These are phyloP conservation scores for Mythimna loreyi DNA, from an alignment of 2,888 invertebrate genomes.

Conservation along the genomic window DNA sequence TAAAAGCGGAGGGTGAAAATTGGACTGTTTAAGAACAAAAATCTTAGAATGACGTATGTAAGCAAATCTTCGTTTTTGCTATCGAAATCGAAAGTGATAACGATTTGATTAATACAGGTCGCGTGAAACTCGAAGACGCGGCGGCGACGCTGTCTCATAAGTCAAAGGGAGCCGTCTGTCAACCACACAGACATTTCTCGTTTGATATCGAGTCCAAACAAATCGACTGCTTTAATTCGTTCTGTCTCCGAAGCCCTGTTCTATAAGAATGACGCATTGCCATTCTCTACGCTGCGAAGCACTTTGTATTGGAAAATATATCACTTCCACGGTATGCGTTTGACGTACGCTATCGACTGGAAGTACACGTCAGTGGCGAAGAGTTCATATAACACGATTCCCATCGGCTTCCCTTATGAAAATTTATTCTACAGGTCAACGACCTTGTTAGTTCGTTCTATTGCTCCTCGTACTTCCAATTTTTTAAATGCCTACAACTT, in stretches of 20 bases:
- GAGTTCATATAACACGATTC: too few relatives aligned
- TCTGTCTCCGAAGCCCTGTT: slow-evolving; percentile 47
- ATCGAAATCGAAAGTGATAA: slow-evolving; percentile 25
- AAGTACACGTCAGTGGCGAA: too few relatives aligned
- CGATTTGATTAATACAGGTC: slow-evolving; percentile 53
- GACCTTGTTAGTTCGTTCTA: too few relatives aligned
- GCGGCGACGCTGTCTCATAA: slow-evolving; percentile 50
- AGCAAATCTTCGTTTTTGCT: slow-evolving; percentile 31
- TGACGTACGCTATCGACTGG: slow-evolving; percentile 53
- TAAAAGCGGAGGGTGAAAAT: background rate
- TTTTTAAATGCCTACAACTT: too few relatives aligned
- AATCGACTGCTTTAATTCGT: slow-evolving; percentile 67
- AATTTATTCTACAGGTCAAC: too few relatives aligned
- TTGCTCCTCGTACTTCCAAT: too few relatives aligned
- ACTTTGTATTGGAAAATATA: slow-evolving; percentile 59
- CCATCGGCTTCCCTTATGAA: too few relatives aligned
- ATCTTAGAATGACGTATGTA: slow-evolving; percentile 4
- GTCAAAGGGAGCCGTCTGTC: slow-evolving; percentile 60
- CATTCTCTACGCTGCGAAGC: slow-evolving; percentile 41
- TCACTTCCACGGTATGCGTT: slow-evolving; percentile 54
- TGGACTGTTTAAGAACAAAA: slow-evolving; percentile 10
- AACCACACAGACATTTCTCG: slow-evolving; percentile 61
- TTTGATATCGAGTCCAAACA: slow-evolving; percentile 64
- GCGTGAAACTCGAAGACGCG: slow-evolving; percentile 22
- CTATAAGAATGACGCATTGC: slow-evolving; percentile 58